phyloP scores from a whole-genome alignment of 2,113 vertebrate genomes.

The Miniopterus natalensis region DNA sequence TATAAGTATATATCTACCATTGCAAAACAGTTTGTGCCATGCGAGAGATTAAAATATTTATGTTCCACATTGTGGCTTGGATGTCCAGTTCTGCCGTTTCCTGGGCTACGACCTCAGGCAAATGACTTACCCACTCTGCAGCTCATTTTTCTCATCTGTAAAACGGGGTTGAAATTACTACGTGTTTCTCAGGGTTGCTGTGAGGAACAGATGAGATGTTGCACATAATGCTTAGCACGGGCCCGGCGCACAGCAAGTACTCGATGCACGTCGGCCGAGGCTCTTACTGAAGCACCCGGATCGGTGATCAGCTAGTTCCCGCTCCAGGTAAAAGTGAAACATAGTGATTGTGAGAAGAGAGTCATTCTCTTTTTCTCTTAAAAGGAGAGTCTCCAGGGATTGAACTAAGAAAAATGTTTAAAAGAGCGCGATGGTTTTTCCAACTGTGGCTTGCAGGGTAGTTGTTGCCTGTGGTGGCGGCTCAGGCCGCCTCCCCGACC shows the following conservation, averaged over 20 bases:
- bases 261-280: fast-evolving
- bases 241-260: fast-evolving
- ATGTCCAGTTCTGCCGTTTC: not conserved
- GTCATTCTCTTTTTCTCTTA: not conserved
- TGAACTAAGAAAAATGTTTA: not conserved
- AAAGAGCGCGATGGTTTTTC: not conserved
- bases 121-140: fast-evolving
- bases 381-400: not conserved
- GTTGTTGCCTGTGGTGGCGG: fast-evolving
- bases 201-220: not conserved
- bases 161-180: too few relatives aligned
- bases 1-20: fast-evolving
- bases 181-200: not conserved
- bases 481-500: not conserved
- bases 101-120: not conserved
- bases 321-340: not conserved
- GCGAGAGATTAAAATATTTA: fast-evolving
- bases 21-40: too few relatives aligned
- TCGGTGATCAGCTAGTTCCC: not conserved
- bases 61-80: fast-evolving
- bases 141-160: not conserved
- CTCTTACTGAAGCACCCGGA: not conserved
- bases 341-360: not conserved
- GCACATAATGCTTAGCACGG: not conserved
- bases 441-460: not conserved